A percentile compares a stretch with the other conserved stretches of the same genome.
These are phyloP conservation scores for Nebria ingens DNA, from an alignment of 1,140 invertebrate species.

Conservation along the genomic window DNA sequence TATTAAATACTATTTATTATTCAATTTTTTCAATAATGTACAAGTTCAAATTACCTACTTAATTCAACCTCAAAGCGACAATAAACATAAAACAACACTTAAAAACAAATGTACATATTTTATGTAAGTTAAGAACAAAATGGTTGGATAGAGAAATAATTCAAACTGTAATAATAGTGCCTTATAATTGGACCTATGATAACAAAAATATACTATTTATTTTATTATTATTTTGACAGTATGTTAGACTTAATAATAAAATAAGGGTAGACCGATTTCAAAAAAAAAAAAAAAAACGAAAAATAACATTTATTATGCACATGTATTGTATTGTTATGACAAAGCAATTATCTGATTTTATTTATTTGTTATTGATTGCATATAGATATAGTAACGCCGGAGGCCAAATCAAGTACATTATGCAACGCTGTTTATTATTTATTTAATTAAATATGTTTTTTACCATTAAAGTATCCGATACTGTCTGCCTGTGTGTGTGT, in stretches of 20 bases:
- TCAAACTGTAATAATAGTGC: background rate
- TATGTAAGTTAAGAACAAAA: background rate
- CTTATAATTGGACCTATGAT: slow-evolving; percentile 3
- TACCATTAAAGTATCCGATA: no score
- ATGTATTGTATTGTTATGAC: no score
- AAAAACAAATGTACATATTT: background rate
- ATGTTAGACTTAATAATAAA: slow-evolving; percentile 2
- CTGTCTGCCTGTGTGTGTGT: no score
- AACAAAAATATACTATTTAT: slow-evolving; percentile 10
- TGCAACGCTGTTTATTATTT: no score
- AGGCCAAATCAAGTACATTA: no score
- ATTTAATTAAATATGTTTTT: no score
- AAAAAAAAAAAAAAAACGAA: background rate
- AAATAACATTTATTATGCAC: no score
- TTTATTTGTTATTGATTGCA: no score
- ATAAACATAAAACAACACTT: background rate
- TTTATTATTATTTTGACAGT: no score
- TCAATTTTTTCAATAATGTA: background rate
- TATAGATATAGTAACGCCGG: no score
- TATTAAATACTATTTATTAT: slow-evolving; percentile 3
- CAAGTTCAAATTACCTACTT: background rate
- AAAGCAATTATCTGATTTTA: no score
- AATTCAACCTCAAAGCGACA: slow-evolving; percentile 5
- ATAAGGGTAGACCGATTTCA: slow-evolving; percentile 1
- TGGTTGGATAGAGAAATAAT: background rate